Base-by-base conservation (phyloP, 2,888 invertebrate genomes). In the Campoletis raptor region DNA sequence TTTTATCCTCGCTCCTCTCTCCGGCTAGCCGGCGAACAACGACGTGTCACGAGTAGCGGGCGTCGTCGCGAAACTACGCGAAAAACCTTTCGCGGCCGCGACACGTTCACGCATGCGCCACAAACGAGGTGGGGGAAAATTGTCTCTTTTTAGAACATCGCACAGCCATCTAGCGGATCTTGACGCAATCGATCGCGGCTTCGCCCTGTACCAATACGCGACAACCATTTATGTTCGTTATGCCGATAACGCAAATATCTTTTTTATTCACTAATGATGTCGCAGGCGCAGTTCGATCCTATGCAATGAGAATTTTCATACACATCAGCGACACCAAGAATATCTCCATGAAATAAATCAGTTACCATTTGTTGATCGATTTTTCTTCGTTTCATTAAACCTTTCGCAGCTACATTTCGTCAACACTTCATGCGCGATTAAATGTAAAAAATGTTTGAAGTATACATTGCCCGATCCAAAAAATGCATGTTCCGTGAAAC, bases 1-100 rank as follows among this genome's bases (percentile, higher is more conserved):
- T 37, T 73, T 61, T 61, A 15, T 61, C 30, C 61, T 57, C 54
- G 21, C 21, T 37, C 73, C 42, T 42, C 45, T 45, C 76, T 61
- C 10, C 57, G 78, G 73, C 52, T 81, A 69, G 78, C 86, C 86
- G 86, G 86, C 81, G 86, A 83, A 84, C 83, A 74, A 86, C 81
- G 86, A 86, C 84, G 86, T 81, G 86, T 84, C 86, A 86, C 86
- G 81, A 86, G 86, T 86, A 86, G 86, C 86, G 86, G 86, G 86
- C 86, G 86, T 86, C 84, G 86, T 81, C 86, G 86, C 84, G 73
- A 74, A 86, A 74, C 86, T 45, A 69, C 52, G 69, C 42, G 81
- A 86, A 78, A 84, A 78, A 86, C 74, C 81, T 81, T 76, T 78
- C 81, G 69, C 77, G 64, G 72, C 40, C 24, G 36, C 30, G 40